Evolutionary conservation across 2,888 invertebrate species (phyloP).

Genomic region (Ennomos fuscantarius): DNA sequence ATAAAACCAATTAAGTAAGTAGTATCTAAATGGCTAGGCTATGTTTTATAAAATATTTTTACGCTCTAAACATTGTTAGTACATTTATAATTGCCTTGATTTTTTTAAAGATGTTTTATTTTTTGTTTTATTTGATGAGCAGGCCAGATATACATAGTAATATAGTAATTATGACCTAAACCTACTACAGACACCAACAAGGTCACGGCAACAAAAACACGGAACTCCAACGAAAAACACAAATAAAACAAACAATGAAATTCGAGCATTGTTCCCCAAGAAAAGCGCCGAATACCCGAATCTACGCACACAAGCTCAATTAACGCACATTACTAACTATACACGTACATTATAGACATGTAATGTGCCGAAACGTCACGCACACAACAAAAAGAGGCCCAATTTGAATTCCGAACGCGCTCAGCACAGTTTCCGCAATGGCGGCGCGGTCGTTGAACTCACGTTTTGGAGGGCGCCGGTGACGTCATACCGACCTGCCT

Average conservation of each 20-base stretch:
- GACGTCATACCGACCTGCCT: conserved; percentile 83
- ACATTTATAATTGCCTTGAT: no score
- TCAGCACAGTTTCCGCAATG: conserved; percentile 81
- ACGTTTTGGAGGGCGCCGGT: conserved; percentile 79
- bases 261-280: conserved; percentile 31
- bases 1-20: no score
- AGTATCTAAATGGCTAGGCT: no score
- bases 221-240: conserved; percentile 30
- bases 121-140: no score
- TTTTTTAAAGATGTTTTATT: no score
- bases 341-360: conserved; percentile 5
- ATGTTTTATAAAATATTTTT: no score
- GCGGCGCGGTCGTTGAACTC: conserved; percentile 76
- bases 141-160: no score
- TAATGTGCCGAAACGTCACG: conserved; percentile 50
- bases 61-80: no score
- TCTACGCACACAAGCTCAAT: conserved; percentile 51
- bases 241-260: conserved; percentile 39
- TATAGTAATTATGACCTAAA: conserved; percentile 14
- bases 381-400: conserved; percentile 71
- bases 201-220: conserved; percentile 30
- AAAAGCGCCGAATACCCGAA: conserved; percentile 41
- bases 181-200: conserved; percentile 4
- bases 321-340: conserved; percentile 31
- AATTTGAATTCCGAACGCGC: conserved; percentile 83